Conservation (phyloP, 2,888 invertebrate species). For the Xestia sexstrigata region DNA sequence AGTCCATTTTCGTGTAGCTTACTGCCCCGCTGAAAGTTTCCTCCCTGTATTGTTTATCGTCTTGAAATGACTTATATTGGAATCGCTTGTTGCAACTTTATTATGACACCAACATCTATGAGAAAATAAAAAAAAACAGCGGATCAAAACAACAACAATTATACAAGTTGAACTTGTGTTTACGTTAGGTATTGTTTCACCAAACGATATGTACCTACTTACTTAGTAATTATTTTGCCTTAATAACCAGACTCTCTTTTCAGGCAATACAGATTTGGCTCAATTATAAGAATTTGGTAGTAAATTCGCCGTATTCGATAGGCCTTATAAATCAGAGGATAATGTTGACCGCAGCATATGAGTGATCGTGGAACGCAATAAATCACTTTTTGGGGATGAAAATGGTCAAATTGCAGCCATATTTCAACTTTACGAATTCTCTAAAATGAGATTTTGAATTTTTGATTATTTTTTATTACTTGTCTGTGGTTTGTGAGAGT, state of each 20-base stretch:
- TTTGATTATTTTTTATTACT: constrained; percentile 28
- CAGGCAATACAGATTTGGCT: constrained; percentile 5
- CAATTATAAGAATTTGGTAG: constrained; percentile 48
- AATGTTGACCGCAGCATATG: constrained; percentile 36
- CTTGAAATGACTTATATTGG: neutral
- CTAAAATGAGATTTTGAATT: constrained; percentile 42
- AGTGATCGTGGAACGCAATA: constrained; percentile 53
- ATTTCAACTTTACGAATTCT: constrained; percentile 55
- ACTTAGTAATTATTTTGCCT: neutral
- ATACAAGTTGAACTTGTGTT: too few species aligned
- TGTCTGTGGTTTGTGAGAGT: constrained; percentile 7
- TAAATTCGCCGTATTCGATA: constrained; percentile 29
- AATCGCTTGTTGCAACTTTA: neutral
- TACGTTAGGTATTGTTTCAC: neutral
- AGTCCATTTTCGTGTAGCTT: too few species aligned
- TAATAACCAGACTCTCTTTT: neutral
- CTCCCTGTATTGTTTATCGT: neutral
- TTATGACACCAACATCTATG: neutral
- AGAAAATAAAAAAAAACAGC: neutral
- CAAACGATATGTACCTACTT: too few species aligned
- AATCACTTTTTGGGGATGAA: constrained; percentile 55
- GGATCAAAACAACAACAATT: neutral
- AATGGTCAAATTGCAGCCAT: constrained; percentile 61
- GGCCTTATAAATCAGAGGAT: constrained; percentile 54
- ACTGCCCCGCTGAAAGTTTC: too few species aligned